These are phyloP conservation scores for Cyclina sinensis DNA, from an alignment of 1,140 invertebrate genomes.

Conservation along the genomic window DNA sequence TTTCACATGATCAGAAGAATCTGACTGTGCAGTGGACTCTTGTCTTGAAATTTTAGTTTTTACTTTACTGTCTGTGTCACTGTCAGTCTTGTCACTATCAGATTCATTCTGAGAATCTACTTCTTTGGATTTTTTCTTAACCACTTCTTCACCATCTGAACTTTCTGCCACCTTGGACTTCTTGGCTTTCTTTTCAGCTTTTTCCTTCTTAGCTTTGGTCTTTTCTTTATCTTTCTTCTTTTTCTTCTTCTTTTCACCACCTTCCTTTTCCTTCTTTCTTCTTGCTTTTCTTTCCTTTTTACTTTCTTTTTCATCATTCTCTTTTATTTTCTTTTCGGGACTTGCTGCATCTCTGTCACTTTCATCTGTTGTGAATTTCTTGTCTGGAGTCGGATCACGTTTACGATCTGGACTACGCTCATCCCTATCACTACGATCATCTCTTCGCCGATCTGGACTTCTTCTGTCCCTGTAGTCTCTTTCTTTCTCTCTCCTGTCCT, in stretches of 20 bases:
- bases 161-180: not conserved
- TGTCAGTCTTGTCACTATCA: constrained; percentile 41
- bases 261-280: constrained; percentile 62
- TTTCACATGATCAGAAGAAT: constrained; percentile 50
- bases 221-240: constrained; percentile 65
- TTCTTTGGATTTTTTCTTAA: constrained; percentile 40
- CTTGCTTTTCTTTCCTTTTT: constrained; percentile 62
- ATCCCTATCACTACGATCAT: constrained; percentile 15
- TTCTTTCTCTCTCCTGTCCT: constrained; percentile 11
- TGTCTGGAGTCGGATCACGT: constrained; percentile 25
- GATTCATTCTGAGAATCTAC: constrained; percentile 49
- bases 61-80: constrained; percentile 1
- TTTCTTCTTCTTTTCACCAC: constrained; percentile 60
- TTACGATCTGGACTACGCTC: constrained; percentile 31
- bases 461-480: constrained; percentile 38
- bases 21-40: constrained; percentile 36
- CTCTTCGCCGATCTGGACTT: constrained; percentile 5
- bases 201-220: constrained; percentile 54
- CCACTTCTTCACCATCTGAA: constrained; percentile 44
- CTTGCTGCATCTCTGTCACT: constrained; percentile 24
- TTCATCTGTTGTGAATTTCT: constrained; percentile 15
- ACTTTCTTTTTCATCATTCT: constrained; percentile 41
- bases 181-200: constrained; percentile 56
- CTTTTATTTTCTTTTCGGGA: constrained; percentile 40
- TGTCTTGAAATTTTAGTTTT: not conserved